Base-by-base conservation (phyloP, 30 jellyfish, hydroid and myxozoan genomes). In the Hydractinia echinata region DNA sequence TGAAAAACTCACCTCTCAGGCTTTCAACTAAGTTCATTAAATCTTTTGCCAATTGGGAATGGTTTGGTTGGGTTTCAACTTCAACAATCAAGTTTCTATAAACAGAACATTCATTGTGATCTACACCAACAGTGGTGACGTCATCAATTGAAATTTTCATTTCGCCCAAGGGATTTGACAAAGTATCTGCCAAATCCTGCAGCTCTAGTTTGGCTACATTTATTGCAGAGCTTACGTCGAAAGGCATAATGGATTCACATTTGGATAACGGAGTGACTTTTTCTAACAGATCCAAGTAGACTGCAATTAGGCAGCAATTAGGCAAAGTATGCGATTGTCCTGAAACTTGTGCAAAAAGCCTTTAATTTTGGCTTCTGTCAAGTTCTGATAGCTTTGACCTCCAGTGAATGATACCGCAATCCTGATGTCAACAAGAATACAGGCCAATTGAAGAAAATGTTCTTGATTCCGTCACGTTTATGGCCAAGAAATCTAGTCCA, bases 291-390 rank as follows among this genome's bases (percentile, higher is more conserved):
- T 84, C 84, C 62, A 76, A 76, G 84, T 76, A 76, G 16, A 39
- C 83, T 44, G 88, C 81, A 8, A 66, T 52, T 62, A n/a, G n/a
- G n/a, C n/a, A n/a, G n/a, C n/a, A n/a, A n/a, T n/a, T n/a, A 78
- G 73, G 83, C 87, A 86, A 55, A 87, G 30, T 66, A 61, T 67
- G 64, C 76, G 51, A 81, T 88, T 76, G 48, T 82, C 66, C 66
- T 83, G 93, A 81, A 84, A 84, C 56, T 84, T 76, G 76, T 53
- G 50, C 78, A 84, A 54, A 54, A 76, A 77, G 44, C 92, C 88
- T 4, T 50, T 58, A 8, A 76, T 55, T 30, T 30, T 30, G 44
- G 44, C 44, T 30, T 30, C 2, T 30, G 1, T 30, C 44, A 30
- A 30, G 44, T 76, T 69, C 19, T 58, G 69, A 49, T 86, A 84